Evolutionary conservation across 2,888 invertebrate species (phyloP), one percentile per base, ranked within the genome.

Genomic region (Protodeltote pygarga): DNA sequence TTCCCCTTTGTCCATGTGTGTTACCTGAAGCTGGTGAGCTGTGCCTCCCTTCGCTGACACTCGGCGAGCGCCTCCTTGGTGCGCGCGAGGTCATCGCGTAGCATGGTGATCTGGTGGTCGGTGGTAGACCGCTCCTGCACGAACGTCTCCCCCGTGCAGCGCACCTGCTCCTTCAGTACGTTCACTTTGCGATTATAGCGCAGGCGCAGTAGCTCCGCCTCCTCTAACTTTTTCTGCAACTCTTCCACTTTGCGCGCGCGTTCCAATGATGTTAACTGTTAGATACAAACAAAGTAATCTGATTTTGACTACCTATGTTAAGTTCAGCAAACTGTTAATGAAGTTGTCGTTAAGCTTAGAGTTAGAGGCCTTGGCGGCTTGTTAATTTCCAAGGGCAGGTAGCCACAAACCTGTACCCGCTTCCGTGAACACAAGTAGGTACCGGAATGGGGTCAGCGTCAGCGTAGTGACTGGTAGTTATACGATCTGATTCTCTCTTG

Each of bases 161-260:
- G 91, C 19, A 95, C 93, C 79, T 96, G 96, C 55, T 96, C 96
- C 77, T 95, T 96, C 38, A 96, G 78, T 17, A 95, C 86, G 54
- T 93, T 93, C 10, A 96, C 93, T 85, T 96, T 96, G 49, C 95
- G 93, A 72, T 94, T 95, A 83, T 95, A 95, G 24, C 96, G 93
- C 1, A 95, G 94, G 37, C 97, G 93, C 17, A 97, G 87, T 65
- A 96, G 93, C 75, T 97, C 97, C 25, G 96, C 94, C 77, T 97
- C 97, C 27, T 96, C 95, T 15, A 97, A 83, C 59, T 95, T 95
- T 77, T 96, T 95, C 63, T 97, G 96, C 2, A 97, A 87, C 52
- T 97, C 97, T 75, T 97, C 97, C 39, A 97, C 94, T 86, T 96
- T 97, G 15, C 97, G 93, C 1, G 96, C 96, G 17, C 96, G 93